These are phyloP conservation scores for Eubasilissa regina DNA, from an alignment of 1,140 invertebrate species.

Conservation along the genomic window DNA sequence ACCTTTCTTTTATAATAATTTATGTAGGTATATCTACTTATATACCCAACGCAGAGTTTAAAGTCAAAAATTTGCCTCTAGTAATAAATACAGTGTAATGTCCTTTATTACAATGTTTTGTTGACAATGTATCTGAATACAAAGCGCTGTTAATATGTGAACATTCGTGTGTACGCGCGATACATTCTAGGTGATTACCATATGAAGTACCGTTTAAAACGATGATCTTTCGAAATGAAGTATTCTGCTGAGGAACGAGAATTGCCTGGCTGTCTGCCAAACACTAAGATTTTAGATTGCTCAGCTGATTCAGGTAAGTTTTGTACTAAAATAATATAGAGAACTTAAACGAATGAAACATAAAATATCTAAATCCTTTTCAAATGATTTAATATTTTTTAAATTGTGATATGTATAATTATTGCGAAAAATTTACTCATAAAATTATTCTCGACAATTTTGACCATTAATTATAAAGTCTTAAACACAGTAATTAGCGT, in stretches of 20 bases:
- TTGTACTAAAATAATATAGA: not conserved
- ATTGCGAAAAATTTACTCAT: no score
- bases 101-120: not conserved
- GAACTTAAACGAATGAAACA: not conserved
- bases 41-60: not conserved
- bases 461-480: constrained; percentile 1
- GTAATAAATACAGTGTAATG: not conserved
- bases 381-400: not conserved
- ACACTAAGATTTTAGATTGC: not conserved
- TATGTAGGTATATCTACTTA: not conserved
- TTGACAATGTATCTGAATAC: constrained; percentile 22
- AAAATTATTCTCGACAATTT: not conserved
- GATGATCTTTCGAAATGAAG: constrained; percentile 35
- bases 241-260: not conserved
- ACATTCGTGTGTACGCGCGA: not conserved
- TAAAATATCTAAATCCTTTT: not conserved
- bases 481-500: constrained; percentile 22
- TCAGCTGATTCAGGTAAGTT: not conserved
- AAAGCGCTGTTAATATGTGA: constrained; percentile 8
- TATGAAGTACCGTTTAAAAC: constrained; percentile 19
- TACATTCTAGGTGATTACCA: constrained; percentile 29
- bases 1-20: not conserved
- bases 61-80: not conserved
- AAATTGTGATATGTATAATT: no score
- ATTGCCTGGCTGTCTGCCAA: constrained; percentile 17